A percentile compares a stretch with the other conserved stretches of the same genome.
These are phyloP conservation scores for Urocyon cinereoargenteus DNA, from an alignment of 2,797 vertebrate species.

Conservation along the genomic window DNA sequence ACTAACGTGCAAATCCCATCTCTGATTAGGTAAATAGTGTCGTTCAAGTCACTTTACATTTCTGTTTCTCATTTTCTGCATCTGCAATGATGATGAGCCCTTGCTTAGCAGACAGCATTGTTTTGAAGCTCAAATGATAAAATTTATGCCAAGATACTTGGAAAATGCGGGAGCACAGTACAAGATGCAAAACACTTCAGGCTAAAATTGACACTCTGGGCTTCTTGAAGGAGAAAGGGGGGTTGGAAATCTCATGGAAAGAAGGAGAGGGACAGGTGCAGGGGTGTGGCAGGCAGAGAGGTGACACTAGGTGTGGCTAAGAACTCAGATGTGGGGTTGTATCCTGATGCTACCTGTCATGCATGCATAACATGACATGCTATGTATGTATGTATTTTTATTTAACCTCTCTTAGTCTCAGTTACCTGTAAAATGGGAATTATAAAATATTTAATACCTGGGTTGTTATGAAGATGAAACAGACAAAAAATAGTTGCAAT, in stretches of 20 bases:
- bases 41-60: background rate
- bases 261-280: background rate
- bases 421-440: background rate
- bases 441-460: background rate
- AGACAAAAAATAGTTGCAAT: background rate
- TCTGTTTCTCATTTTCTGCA: background rate
- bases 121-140: background rate
- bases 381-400: background rate
- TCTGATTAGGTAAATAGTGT: background rate
- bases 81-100: background rate
- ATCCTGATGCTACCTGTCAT: too few relatives aligned
- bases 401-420: background rate
- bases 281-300: background rate
- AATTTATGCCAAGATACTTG: background rate
- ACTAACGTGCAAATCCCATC: background rate
- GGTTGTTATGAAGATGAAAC: background rate
- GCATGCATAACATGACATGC: rapidly evolving
- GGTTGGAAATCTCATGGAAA: background rate
- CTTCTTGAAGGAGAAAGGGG: background rate
- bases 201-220: background rate
- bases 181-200: background rate
- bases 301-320: rapidly evolving
- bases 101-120: background rate
- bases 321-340: background rate
- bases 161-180: background rate